Conservation (phyloP, 1,140 invertebrate genomes). For the Hermatobates lingyangjiaoensis region DNA sequence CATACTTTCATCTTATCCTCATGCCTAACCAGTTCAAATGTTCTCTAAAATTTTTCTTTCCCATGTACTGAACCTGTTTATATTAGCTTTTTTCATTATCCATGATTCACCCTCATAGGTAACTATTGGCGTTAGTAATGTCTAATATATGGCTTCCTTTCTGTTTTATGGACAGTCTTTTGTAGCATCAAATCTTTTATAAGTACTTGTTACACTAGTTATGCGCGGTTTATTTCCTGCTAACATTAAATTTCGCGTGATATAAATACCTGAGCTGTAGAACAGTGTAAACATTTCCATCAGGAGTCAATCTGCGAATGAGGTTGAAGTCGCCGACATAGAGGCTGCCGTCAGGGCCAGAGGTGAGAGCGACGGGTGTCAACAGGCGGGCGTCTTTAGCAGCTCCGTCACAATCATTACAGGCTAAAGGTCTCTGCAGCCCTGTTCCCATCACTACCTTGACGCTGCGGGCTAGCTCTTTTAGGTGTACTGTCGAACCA, state of each 20-base stretch:
- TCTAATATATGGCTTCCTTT: too few relatives aligned
- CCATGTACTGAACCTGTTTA: too few relatives aligned
- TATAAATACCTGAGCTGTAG: constrained; percentile 60
- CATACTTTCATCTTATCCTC: too few relatives aligned
- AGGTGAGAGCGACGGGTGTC: constrained; percentile 79
- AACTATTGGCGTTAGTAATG: too few relatives aligned
- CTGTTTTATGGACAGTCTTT: background rate
- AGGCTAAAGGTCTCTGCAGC: constrained; percentile 52
- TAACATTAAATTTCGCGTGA: background rate
- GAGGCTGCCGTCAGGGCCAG: constrained; percentile 85
- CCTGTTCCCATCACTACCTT: constrained; percentile 88
- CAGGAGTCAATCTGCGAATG: constrained; percentile 76
- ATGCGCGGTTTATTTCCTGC: background rate
- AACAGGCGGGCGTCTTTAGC: constrained; percentile 72
- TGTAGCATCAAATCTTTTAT: background rate
- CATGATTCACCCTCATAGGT: too few relatives aligned
- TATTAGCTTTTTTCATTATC: too few relatives aligned
- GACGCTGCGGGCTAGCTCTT: constrained; percentile 75
- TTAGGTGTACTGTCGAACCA: constrained; percentile 80
- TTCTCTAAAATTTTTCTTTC: too few relatives aligned
- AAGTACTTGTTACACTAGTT: background rate
- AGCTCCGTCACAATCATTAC: constrained; percentile 65
- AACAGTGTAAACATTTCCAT: constrained; percentile 79
- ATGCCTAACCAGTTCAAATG: too few relatives aligned
- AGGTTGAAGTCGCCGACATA: constrained; percentile 96